Conservation (phyloP, 2,113 vertebrate species). For the Aspiorhynchus laticeps region DNA sequence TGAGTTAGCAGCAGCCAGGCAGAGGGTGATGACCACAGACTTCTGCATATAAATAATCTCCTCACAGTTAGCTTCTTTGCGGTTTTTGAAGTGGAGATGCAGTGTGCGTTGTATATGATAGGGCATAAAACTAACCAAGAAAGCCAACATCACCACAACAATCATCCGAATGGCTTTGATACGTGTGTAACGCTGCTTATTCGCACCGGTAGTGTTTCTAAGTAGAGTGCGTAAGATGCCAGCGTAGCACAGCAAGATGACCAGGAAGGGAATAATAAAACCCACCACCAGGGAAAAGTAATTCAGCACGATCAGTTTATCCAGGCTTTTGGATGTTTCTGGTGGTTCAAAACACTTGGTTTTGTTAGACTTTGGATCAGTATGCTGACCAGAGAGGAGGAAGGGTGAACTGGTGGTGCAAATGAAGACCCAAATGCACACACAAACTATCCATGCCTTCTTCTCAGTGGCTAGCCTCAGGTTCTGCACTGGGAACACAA, state of each 20-base stretch:
- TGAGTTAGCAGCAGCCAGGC: conserved; percentile 89
- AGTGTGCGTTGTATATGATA: conserved; percentile 91
- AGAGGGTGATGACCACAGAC: conserved; percentile 86
- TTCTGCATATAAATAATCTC: conserved; percentile 84
- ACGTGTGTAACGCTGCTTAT: conserved; percentile 74
- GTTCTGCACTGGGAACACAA: conserved; percentile 90
- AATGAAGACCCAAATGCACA: conserved; percentile 87
- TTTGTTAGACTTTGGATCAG: conserved; percentile 73
- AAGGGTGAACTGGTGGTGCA: conserved; percentile 84
- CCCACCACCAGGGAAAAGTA: conserved; percentile 84
- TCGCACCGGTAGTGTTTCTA: conserved; percentile 69
- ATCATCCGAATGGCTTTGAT: conserved; percentile 91
- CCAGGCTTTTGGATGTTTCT: neutral
- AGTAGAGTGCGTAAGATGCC: conserved; percentile 85
- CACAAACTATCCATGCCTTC: conserved; percentile 80
- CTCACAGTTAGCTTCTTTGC: conserved; percentile 62
- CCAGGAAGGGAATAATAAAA: conserved; percentile 85
- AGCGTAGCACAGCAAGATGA: conserved; percentile 88
- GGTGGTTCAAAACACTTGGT: conserved; percentile 95
- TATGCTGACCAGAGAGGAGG: conserved; percentile 72
- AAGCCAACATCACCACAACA: conserved; percentile 85
- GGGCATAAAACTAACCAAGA: conserved; percentile 90
- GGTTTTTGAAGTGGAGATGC: conserved; percentile 78
- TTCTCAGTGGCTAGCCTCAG: conserved; percentile 79
- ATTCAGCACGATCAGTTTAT: conserved; percentile 76